These are phyloP conservation scores for Polypterus bichir DNA, from an alignment of 2,113 vertebrate species.

Conservation along the genomic window DNA sequence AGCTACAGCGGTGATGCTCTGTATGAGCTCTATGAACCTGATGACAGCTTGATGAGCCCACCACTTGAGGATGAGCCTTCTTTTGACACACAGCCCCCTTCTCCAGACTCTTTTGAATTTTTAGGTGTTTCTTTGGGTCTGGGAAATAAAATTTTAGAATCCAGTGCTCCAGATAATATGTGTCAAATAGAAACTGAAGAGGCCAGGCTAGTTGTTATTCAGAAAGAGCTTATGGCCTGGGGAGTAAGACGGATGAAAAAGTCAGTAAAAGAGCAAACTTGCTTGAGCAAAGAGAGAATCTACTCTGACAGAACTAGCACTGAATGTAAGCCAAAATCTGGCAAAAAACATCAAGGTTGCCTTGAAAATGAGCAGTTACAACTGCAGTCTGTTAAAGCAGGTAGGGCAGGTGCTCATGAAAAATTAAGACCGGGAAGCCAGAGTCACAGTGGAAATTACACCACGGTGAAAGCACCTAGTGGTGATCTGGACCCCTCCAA, in stretches of 20 bases:
- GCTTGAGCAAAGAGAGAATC: slow-evolving; percentile 27
- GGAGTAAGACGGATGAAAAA: slow-evolving; percentile 50
- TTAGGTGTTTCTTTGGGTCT: slow-evolving; percentile 43
- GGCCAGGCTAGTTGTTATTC: slow-evolving; percentile 57
- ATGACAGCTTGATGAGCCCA: slow-evolving; percentile 72
- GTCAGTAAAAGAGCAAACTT: slow-evolving; percentile 30
- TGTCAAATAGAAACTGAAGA: slow-evolving; percentile 64
- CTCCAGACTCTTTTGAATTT: slow-evolving; percentile 51
- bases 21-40: slow-evolving; percentile 83
- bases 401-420: slow-evolving; percentile 20
- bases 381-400: slow-evolving; percentile 15
- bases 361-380: slow-evolving; percentile 28
- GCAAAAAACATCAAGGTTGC: slow-evolving; percentile 26
- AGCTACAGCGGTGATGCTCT: slow-evolving; percentile 94
- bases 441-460: slow-evolving; percentile 24
- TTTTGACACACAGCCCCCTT: slow-evolving; percentile 44
- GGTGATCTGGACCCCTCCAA: slow-evolving; percentile 33
- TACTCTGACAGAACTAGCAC: slow-evolving; percentile 30
- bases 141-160: slow-evolving; percentile 31
- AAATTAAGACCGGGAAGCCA: slow-evolving; percentile 20
- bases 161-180: slow-evolving; percentile 45
- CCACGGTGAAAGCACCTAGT: slow-evolving; percentile 24
- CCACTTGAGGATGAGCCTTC: slow-evolving; percentile 57
- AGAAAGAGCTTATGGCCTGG: slow-evolving; percentile 62
- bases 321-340: slow-evolving; percentile 36